phyloP scores from a whole-genome alignment of 2,888 invertebrate species.

The Drosophila mayaguana region DNA sequence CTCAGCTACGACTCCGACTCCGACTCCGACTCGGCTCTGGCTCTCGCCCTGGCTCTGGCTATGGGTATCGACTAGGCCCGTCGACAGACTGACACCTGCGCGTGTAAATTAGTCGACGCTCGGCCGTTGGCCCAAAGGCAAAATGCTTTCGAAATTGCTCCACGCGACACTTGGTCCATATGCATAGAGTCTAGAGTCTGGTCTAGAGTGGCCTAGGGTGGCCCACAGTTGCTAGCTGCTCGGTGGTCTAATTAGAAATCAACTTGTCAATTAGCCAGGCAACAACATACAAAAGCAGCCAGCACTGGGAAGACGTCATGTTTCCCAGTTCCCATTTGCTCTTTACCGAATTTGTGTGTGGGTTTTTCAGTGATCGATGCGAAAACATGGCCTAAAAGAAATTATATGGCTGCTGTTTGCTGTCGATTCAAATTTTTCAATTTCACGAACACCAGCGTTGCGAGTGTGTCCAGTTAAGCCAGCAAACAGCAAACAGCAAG shows the following conservation, averaged over 20 bases:
- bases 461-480: constrained; percentile 21
- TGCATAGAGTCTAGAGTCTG: constrained; percentile 48
- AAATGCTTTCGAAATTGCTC: constrained; percentile 20
- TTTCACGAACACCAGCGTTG: constrained; percentile 47
- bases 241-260: constrained; percentile 85
- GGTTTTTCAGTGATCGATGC: constrained; percentile 68
- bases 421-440: constrained; percentile 75
- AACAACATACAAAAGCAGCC: constrained; percentile 26
- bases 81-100: constrained; percentile 68
- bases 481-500: constrained; percentile 9
- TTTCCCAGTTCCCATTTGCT: constrained; percentile 20
- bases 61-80: constrained; percentile 22
- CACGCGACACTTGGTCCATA: constrained; percentile 57
- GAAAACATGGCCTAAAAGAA: constrained; percentile 64
- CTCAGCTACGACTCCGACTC: background rate
- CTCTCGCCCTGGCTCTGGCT: background rate
- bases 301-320: constrained; percentile 51
- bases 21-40: background rate
- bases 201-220: background rate
- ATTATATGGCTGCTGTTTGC: constrained; percentile 58
- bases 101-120: constrained; percentile 68
- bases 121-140: constrained; percentile 27
- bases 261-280: constrained; percentile 83
- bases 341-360: constrained; percentile 14
- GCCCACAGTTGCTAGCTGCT: constrained; percentile 1